Evolutionary conservation across 2,113 vertebrate species (phyloP).

Genomic region (Elephantulus edwardii): DNA sequence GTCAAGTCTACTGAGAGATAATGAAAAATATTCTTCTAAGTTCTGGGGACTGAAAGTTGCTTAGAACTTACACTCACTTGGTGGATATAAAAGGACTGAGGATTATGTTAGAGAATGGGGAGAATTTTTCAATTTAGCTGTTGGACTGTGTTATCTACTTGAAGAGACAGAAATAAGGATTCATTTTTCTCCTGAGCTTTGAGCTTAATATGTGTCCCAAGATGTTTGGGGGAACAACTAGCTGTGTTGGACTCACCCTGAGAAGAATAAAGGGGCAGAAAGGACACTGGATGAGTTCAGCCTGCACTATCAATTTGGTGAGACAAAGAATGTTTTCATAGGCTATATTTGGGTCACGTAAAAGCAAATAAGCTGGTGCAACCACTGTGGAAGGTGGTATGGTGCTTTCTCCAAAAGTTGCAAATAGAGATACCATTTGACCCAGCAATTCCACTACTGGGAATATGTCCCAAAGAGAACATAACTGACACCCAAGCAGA

Average conservation of each 20-base stretch:
- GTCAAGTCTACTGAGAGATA: background rate
- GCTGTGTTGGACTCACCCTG: too few species aligned
- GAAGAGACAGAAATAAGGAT: background rate
- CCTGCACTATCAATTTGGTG: background rate
- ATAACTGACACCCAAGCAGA: too few species aligned
- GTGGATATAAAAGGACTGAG: background rate
- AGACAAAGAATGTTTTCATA: background rate
- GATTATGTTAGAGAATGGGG: background rate
- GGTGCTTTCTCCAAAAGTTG: too few species aligned
- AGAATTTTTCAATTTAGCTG: background rate
- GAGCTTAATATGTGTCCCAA: background rate
- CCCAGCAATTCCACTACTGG: too few species aligned
- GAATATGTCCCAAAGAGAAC: too few species aligned
- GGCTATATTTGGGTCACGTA: too few species aligned
- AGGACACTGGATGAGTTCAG: rapidly evolving
- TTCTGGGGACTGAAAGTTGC: background rate
- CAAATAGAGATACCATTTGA: too few species aligned
- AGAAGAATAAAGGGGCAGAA: background rate
- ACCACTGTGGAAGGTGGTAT: too few species aligned
- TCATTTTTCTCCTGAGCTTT: background rate
- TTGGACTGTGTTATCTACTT: background rate
- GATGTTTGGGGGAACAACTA: background rate
- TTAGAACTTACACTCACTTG: background rate
- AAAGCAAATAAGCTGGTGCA: too few species aligned
- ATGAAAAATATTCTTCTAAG: background rate